phyloP scores from a whole-genome alignment of 1,140 invertebrate genomes.

The Ptiloglossa arizonensis region DNA sequence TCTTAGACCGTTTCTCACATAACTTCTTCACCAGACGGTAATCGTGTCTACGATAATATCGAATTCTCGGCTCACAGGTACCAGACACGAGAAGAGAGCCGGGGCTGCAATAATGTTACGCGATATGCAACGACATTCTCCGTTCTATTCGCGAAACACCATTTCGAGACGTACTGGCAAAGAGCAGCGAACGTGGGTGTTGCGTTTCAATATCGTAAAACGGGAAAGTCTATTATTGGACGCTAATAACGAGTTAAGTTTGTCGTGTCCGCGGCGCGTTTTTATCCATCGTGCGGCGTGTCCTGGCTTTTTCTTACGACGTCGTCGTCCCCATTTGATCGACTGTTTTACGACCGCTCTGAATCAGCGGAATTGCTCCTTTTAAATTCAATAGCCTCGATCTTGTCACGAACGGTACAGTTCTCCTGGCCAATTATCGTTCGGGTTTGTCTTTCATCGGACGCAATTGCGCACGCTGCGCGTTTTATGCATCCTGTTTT shows the following conservation, averaged over 20 bases:
- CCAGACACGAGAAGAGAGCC: background rate
- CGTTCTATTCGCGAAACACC: background rate
- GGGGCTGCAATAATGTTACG: background rate
- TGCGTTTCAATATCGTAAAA: conserved; percentile 22
- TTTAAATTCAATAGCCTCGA: conserved; percentile 21
- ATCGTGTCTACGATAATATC: background rate
- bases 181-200: background rate
- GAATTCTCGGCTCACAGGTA: background rate
- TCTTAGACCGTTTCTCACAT: background rate
- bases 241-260: conserved; percentile 14
- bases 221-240: conserved; percentile 20
- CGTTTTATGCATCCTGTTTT: background rate
- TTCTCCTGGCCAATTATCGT: conserved; percentile 8
- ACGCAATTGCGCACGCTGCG: background rate
- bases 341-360: conserved; percentile 22
- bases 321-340: conserved; percentile 9
- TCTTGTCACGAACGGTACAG: conserved; percentile 5
- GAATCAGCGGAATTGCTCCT: conserved; percentile 10
- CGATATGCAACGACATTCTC: conserved; percentile 4
- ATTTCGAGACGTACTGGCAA: background rate
- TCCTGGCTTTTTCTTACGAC: background rate
- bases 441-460: conserved; percentile 4
- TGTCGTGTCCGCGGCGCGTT: background rate
- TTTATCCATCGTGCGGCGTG: background rate
- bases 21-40: background rate